phyloP scores from a whole-genome alignment of 2,888 invertebrate species.

The Heliconius cydno region DNA sequence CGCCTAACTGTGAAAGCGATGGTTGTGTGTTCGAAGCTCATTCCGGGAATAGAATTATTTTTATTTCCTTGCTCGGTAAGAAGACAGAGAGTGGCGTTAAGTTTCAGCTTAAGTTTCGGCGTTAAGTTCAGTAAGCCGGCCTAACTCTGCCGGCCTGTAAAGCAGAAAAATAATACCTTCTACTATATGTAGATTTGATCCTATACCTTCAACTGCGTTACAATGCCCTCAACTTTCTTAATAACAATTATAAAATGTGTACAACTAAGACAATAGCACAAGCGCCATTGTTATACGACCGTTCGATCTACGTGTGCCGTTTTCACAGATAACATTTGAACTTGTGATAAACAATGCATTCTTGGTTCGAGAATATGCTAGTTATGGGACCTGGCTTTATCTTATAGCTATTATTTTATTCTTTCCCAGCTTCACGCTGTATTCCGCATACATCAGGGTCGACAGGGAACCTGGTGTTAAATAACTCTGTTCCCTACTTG shows the following conservation, averaged over 20 bases:
- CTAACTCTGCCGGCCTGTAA: too few relatives aligned
- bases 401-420: background rate
- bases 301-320: constrained; percentile 45
- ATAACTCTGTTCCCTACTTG: too few relatives aligned
- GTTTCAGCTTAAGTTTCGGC: too few relatives aligned
- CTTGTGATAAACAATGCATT: constrained; percentile 37
- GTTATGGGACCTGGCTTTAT: background rate
- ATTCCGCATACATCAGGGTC: too few relatives aligned
- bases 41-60: background rate
- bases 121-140: too few relatives aligned
- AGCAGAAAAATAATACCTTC: too few relatives aligned
- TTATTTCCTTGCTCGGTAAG: background rate
- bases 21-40: background rate
- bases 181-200: background rate
- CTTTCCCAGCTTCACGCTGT: too few relatives aligned
- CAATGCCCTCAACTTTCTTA: background rate
- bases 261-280: constrained; percentile 25
- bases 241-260: constrained; percentile 28
- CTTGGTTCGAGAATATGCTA: background rate
- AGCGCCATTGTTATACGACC: constrained; percentile 42
- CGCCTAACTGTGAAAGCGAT: background rate
- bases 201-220: background rate
- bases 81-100: too few relatives aligned
- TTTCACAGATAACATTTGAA: constrained; percentile 48
- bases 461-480: too few relatives aligned